Evolutionary conservation across 2,113 vertebrate species (phyloP), one percentile per base, ranked within the genome.

Genomic region (Sinocyclocheilus anophthalmus): DNA sequence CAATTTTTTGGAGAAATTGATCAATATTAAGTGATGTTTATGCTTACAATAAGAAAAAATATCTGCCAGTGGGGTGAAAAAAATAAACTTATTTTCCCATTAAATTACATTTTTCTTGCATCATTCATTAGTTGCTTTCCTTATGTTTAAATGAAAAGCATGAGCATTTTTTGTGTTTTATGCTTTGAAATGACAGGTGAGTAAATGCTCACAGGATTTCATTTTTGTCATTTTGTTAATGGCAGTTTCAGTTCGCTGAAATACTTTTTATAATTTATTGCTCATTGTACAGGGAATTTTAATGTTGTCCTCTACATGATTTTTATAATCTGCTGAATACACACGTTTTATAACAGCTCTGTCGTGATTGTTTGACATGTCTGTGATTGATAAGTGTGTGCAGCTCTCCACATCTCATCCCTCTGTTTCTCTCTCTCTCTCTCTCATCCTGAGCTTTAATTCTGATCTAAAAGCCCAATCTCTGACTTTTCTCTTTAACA

Each of bases 401-500:
- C 61, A 24, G 61, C 61, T 37, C 13, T 37, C 16, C 67, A 33
- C 67, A 72, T 83, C 65, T 89, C 85, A 85, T 88, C 90, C 86
- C 85, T 76, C 83, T 87, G 20, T 84, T 63, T 30, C 53, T 63
- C 69, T 90, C 85, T 85, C 88, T 84, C 79, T 85, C 57, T 90
- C 85, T 86, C 88, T 84, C 79, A 57, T 85, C 59, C 53, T 85
- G 78, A 73, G 88, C 70, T 91, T 76, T 67, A 61, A 78, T 79
- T 87, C 86, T 90, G 13, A 85, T 22, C 88, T 90, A 88, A 90
- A 80, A 16, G 30, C 88, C 90, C 89, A 65, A 90, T 91, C 89
- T 91, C 94, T 89, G 69, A 90, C 92, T 93, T 95, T 95, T 96
- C 95, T 96, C 95, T 94, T 92, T 89, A 93, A 78, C 95, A 95